Percentiles rank a stretch among this genome's conserved stretches.
phyloP scores from a whole-genome alignment of 2,888 invertebrate species.

The Nesidiocoris tenuis region DNA sequence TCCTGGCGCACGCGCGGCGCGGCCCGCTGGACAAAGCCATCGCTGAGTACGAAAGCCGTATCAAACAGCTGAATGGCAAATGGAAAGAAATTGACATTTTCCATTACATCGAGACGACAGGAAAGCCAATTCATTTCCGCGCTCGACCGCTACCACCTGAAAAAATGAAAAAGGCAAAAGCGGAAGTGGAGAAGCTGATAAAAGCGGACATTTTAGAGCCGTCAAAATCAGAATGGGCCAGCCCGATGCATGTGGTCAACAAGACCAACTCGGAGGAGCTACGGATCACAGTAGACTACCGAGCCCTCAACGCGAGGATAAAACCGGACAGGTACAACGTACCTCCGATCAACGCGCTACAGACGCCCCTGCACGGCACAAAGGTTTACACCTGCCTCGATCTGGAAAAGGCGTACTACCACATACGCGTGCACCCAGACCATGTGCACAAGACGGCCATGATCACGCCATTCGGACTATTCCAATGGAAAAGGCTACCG shows the following conservation, averaged over 20 bases:
- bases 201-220: neutral
- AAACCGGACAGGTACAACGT: neutral
- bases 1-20: too few relatives aligned
- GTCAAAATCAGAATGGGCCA: neutral
- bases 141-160: neutral
- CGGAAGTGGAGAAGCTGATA: neutral
- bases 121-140: neutral
- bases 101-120: neutral
- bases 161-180: neutral
- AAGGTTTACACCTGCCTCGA: neutral
- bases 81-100: neutral
- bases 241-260: neutral
- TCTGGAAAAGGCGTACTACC: neutral
- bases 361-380: neutral
- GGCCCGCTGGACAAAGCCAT: too few relatives aligned
- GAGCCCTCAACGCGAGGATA: neutral
- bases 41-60: too few relatives aligned
- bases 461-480: neutral
- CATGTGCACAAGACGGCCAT: neutral
- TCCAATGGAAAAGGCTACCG: neutral
- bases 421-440: neutral
- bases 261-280: slow-evolving; percentile 43
- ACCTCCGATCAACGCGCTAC: neutral
- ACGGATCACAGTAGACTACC: slow-evolving; percentile 14
- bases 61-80: too few relatives aligned